Evolutionary conservation across 2,888 invertebrate genomes (phyloP), one percentile per base, ranked within the genome.

Genomic region (Dendrolimus pini): DNA sequence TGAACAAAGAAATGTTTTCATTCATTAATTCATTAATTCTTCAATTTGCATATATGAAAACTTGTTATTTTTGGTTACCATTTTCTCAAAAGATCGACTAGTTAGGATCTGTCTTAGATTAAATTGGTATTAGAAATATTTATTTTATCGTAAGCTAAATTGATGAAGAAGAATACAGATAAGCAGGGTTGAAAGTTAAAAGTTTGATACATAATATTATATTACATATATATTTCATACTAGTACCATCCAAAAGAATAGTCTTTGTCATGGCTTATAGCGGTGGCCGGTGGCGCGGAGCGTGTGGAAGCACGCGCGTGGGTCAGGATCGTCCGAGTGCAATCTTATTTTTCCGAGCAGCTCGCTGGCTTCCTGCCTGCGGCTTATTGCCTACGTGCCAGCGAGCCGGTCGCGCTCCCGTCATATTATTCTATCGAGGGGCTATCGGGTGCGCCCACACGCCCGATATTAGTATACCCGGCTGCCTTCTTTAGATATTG

Each of bases 371-470:
- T 77, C 73, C 76, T 82, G 86, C 83, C 85, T 80, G 81, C 75
- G 82, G 86, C 89, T 89, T 90, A 90, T 90, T 90, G 89, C 89
- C 86, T 89, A 90, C 89, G 89, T 90, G 89, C 87, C 83, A 77
- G 74, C 77, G 78, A 79, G 72, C 75, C 80, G 78, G 82, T 76
- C 82, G 77, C 80, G 75, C 78, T 71, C 80, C 81, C 82, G 85
- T 87, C 89, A 88, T 89, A 89, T 89, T 89, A 89, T 89, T 88
- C 89, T 85, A 89, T 88, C 85, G 85, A 79, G 76, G 81, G 80
- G 77, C 87, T 89, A 89, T 89, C 88, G 87, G 80, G 70, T 66
- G 77, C 77, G 71, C 71, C 82, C 87, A 87, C 83, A 82, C 87
- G 74, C 76, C 77, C 78, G 78, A 85, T 90, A 90, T 89, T 88